Evolutionary conservation across 2,888 invertebrate species (phyloP), one percentile per base, ranked within the genome.

Genomic region (Leptopilina myrica): DNA sequence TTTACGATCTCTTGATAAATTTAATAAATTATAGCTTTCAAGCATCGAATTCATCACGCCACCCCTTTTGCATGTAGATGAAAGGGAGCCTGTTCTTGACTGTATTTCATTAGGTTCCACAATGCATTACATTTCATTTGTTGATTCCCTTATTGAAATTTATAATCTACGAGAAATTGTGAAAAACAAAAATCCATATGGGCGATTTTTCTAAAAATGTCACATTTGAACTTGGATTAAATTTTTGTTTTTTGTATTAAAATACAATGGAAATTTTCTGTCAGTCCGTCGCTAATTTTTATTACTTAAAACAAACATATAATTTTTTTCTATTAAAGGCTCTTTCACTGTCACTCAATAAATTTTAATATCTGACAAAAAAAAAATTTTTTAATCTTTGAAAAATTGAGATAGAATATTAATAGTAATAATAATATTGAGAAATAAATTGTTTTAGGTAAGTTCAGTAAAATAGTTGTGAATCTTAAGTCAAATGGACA

Each of bases 401-500:
- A 20, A 20, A 20, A 20, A 20, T 20, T 20, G 20, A 20, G 20
- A 20, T 20, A 20, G 20, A 20, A 20, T 20, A 20, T 20, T 20
- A 20, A 20, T 20, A 12, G 4, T 15, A 59, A 7, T 20, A 12
- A 9, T 15, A 59, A 7, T 7, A 20, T 26, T 62, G 9, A 62
- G 14, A 40, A 76, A 4, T 33, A 26, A n/a, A 33, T 46, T 26
- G 9, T 7, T 9, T 33, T 49, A 76, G 64, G 14, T 64, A 64
- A 64, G 62, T 76, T 64, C 40, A 56, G 73, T 73, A n/a, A 14
- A 73, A 26, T 20, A n/a, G 33, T 43, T 77, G 77, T 76, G 78
- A 79, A 81, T 83, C 85, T 83, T 85, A 81, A 92, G 93, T 93
- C 94, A 93, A 93, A 93, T 87, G 91, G 94, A 92, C 94, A 92